phyloP scores from a whole-genome alignment of 2,113 vertebrate species.

The Parus major region DNA sequence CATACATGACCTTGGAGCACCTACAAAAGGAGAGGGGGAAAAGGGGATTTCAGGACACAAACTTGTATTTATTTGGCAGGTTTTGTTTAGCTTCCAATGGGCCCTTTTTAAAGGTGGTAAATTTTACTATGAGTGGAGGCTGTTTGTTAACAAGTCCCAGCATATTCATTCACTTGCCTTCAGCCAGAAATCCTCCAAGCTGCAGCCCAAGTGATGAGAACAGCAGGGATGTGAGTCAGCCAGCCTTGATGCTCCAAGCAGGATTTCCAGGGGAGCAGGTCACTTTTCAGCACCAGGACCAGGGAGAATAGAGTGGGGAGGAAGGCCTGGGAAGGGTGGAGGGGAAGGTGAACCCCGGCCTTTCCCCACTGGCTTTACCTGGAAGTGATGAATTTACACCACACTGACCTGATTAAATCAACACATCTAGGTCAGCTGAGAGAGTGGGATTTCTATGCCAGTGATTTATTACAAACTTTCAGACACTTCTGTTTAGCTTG shows the following conservation, averaged over 20 bases:
- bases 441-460: neutral
- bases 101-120: neutral
- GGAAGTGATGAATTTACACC: neutral
- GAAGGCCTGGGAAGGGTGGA: neutral
- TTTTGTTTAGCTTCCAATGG: neutral
- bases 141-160: conserved; percentile 30
- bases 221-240: neutral
- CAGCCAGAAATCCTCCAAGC: conserved; percentile 12
- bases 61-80: neutral
- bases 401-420: neutral
- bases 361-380: neutral
- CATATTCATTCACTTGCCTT: neutral
- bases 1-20: neutral
- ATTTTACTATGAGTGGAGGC: neutral
- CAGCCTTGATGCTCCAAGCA: neutral
- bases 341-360: neutral
- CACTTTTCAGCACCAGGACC: neutral
- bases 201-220: neutral
- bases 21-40: neutral
- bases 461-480: conserved; percentile 26
- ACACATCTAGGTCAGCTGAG: conserved; percentile 21
- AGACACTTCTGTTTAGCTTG: conserved; percentile 42
- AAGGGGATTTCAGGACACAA: neutral
- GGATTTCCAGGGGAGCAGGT: neutral
- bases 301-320: neutral